A percentile compares a stretch with the other conserved stretches of the same genome.
Conservation (phyloP, 2,888 invertebrate genomes). For the Melanostoma scalare region DNA sequence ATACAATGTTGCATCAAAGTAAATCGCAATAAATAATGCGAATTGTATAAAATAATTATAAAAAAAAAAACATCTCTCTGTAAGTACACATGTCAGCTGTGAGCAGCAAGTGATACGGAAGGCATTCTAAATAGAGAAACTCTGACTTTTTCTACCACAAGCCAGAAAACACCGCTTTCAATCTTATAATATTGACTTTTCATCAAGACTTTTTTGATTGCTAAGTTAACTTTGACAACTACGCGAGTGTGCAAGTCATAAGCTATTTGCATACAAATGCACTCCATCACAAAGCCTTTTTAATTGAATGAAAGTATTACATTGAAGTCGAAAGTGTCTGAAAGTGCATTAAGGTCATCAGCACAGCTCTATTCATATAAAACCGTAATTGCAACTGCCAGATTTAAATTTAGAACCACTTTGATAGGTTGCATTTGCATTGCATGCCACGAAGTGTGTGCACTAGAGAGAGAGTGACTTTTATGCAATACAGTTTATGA, state of each 20-base stretch:
- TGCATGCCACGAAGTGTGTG: constrained; percentile 1
- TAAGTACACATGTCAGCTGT: background rate
- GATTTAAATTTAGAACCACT: constrained; percentile 38
- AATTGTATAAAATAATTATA: background rate
- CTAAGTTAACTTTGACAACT: background rate
- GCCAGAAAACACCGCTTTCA: constrained; percentile 42
- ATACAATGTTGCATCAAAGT: constrained; percentile 35
- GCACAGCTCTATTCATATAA: constrained; percentile 31
- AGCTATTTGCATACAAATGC: constrained; percentile 21
- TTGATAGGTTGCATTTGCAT: background rate
- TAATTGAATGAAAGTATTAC: constrained; percentile 51
- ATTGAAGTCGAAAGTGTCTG: constrained; percentile 42
- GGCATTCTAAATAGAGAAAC: constrained; percentile 38
- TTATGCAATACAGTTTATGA: constrained; percentile 10
- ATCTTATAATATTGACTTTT: background rate
- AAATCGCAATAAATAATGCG: constrained; percentile 13
- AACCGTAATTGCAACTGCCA: constrained; percentile 15
- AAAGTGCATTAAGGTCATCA: constrained; percentile 48
- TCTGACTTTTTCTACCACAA: constrained; percentile 45
- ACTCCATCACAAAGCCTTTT: constrained; percentile 1
- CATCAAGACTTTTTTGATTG: constrained; percentile 1
- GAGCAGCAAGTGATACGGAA: constrained; percentile 33
- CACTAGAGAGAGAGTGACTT: constrained; percentile 6
- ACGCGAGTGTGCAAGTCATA: constrained; percentile 4
- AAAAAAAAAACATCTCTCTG: background rate